Conservation (phyloP, 2,113 vertebrate species). For the Bubo blakistoni region DNA sequence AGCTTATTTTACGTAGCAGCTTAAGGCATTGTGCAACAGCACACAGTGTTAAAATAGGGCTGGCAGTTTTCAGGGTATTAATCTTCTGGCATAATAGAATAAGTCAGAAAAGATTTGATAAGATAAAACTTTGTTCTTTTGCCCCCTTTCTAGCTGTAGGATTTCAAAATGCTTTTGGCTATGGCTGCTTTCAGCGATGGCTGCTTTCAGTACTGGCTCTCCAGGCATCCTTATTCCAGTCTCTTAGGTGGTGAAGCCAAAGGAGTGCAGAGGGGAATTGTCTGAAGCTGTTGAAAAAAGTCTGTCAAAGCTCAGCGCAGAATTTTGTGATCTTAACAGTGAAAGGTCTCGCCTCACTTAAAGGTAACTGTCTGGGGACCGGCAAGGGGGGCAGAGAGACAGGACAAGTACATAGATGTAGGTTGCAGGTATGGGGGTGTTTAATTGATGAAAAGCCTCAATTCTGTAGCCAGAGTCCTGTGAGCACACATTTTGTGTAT, state of each 20-base stretch:
- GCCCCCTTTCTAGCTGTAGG: not conserved
- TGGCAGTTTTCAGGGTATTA: not conserved
- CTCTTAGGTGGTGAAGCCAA: not conserved
- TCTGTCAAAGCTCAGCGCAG: not conserved
- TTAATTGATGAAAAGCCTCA: not conserved
- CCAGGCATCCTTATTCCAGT: not conserved
- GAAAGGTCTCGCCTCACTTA: not conserved
- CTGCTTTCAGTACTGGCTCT: not conserved
- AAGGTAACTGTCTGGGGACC: not conserved
- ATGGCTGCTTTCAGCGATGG: not conserved
- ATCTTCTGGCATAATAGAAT: not conserved
- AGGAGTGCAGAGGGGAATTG: not conserved
- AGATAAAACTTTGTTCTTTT: not conserved
- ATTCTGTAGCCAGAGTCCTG: not conserved
- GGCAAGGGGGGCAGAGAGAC: not conserved
- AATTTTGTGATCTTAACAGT: not conserved
- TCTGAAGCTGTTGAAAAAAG: not conserved
- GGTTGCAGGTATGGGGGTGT: not conserved
- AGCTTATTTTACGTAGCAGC: not conserved
- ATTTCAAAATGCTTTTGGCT: not conserved
- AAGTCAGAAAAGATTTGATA: not conserved
- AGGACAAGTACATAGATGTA: not conserved
- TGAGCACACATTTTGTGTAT: not conserved
- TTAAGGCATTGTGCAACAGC: not conserved
- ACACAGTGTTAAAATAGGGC: not conserved